These are phyloP conservation scores for Drosophila ficusphila DNA, from an alignment of 1,140 invertebrate genomes.

Conservation along the genomic window DNA sequence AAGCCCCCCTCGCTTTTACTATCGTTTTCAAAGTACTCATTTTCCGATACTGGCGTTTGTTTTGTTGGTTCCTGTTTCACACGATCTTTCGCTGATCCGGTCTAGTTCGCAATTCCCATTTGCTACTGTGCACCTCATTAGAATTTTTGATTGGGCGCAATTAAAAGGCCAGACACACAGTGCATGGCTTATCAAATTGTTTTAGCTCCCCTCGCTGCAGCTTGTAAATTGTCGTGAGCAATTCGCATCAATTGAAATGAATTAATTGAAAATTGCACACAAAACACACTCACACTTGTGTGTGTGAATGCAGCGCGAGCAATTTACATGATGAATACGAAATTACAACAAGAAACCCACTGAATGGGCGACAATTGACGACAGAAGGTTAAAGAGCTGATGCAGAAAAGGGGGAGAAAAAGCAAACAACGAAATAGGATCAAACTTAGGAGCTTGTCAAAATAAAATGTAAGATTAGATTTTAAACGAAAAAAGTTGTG, in stretches of 20 bases:
- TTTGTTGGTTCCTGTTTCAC: constrained; percentile 14
- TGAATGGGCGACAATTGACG: constrained; percentile 68
- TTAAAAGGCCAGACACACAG: constrained; percentile 50
- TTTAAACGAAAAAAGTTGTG: constrained; percentile 30
- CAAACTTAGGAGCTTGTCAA: no score
- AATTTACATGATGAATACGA: constrained; percentile 65
- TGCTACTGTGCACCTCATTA: constrained; percentile 49
- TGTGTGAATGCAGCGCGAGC: constrained; percentile 42
- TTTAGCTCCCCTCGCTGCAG: constrained; percentile 22
- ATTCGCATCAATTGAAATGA: constrained; percentile 75
- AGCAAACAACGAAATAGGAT: no score
- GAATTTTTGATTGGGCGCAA: constrained; percentile 75
- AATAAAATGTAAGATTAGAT: no score
- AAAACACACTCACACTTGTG: constrained; percentile 32
- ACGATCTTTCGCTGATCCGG: constrained; percentile 19
- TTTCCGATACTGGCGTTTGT: not conserved
- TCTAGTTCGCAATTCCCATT: constrained; percentile 9
- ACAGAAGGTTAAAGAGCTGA: constrained; percentile 30
- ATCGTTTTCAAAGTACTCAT: not conserved
- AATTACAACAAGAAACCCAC: constrained; percentile 37
- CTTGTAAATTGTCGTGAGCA: constrained; percentile 55
- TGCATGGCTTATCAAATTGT: constrained; percentile 38
- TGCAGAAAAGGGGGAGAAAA: not conserved
- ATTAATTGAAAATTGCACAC: constrained; percentile 72
- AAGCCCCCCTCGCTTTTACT: no score